Percentiles rank a stretch among this genome's conserved stretches.
phyloP scores from a whole-genome alignment of 2,888 invertebrate genomes.

The Cataglyphis livida region DNA sequence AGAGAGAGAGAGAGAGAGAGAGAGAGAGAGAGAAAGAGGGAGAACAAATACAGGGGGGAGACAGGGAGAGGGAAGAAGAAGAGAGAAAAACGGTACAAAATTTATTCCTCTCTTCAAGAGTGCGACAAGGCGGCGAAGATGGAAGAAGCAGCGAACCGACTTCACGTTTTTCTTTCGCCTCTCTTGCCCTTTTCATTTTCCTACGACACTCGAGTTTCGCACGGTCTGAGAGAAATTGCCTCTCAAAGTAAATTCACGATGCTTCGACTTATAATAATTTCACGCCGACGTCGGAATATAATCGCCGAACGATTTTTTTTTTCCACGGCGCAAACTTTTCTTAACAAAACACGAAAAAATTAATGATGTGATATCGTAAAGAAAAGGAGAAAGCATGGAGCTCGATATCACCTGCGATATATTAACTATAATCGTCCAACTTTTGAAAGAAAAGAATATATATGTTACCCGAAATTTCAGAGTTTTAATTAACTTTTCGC shows the following conservation, averaged over 20 bases:
- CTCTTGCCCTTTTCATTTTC: constrained; percentile 35
- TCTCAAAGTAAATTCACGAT: constrained; percentile 42
- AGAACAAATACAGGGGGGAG: not conserved
- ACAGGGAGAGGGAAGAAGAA: not conserved
- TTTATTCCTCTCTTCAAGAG: constrained; percentile 42
- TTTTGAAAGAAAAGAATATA: not conserved
- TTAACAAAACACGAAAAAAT: constrained; percentile 19
- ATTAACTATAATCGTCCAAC: not conserved
- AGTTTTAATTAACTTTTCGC: constrained; percentile 22
- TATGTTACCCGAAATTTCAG: constrained; percentile 8
- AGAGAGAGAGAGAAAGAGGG: constrained; percentile 2
- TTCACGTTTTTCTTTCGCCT: constrained; percentile 29
- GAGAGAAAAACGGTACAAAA: constrained; percentile 25
- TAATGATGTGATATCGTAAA: constrained; percentile 1
- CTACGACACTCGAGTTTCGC: constrained; percentile 12
- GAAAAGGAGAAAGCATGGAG: not conserved
- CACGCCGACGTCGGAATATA: constrained; percentile 2
- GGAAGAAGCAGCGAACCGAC: not conserved
- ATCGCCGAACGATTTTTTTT: not conserved
- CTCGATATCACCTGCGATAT: not conserved
- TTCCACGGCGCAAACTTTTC: not conserved
- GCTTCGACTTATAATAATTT: constrained; percentile 42
- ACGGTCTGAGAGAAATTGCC: constrained; percentile 37
- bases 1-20: not conserved
- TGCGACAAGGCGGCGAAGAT: not conserved